Evolutionary conservation across 2,113 vertebrate species (phyloP).

Genomic region (Psephotus haematonotus): DNA sequence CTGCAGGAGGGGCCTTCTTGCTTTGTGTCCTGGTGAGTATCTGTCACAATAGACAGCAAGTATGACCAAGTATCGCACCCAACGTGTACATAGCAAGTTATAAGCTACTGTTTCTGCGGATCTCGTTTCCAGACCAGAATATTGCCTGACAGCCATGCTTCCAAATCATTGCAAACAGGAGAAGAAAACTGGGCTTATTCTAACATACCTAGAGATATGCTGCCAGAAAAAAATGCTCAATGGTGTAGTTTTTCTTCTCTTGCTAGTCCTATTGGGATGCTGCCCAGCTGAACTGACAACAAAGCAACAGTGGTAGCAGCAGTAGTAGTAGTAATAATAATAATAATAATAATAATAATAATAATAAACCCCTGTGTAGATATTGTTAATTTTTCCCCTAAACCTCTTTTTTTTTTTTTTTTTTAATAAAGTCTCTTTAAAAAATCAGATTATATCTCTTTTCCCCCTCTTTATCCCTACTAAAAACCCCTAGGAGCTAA

Average conservation of each 20-base stretch:
- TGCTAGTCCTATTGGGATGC: not conserved
- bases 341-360: not conserved
- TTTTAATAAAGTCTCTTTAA: not conserved
- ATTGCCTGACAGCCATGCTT: not conserved
- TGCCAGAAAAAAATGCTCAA: not conserved
- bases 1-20: not conserved
- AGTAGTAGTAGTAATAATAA: not conserved
- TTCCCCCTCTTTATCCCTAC: not conserved
- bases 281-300: not conserved
- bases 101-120: not conserved
- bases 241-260: not conserved
- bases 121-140: not conserved
- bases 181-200: not conserved
- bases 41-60: not conserved
- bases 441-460: not conserved
- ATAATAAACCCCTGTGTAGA: not conserved
- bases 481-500: not conserved
- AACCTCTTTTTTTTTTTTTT: not conserved
- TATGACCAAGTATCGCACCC: not conserved
- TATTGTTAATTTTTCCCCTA: not conserved
- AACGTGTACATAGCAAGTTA: not conserved
- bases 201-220: not conserved
- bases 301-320: not conserved
- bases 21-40: not conserved
- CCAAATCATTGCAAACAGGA: not conserved